Evolutionary conservation across 2,888 invertebrate species (phyloP).

Genomic region (Empis livida): DNA sequence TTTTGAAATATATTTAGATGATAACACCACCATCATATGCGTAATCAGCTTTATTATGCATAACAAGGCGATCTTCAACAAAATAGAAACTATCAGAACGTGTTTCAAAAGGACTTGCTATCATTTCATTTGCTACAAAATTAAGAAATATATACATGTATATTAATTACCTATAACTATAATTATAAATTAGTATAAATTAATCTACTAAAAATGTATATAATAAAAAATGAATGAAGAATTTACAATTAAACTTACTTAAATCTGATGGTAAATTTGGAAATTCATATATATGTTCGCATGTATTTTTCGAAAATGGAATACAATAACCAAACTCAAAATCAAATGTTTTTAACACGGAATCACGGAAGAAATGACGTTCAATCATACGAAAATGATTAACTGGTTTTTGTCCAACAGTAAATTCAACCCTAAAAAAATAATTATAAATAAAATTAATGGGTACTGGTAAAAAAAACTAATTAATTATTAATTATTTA

Average conservation of each 20-base stretch:
- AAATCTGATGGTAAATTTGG: slow-evolving; percentile 75
- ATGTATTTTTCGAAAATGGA: slow-evolving; percentile 92
- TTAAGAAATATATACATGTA: slow-evolving; percentile 6
- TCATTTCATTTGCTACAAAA: slow-evolving; percentile 89
- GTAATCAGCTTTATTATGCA: slow-evolving; percentile 99
- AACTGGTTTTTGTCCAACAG: slow-evolving; percentile 83
- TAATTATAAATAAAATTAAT: too few species aligned
- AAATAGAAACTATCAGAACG: slow-evolving; percentile 98
- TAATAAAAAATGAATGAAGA: not conserved
- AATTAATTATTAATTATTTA: slow-evolving; percentile 1
- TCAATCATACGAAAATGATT: slow-evolving; percentile 98
- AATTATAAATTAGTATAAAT: too few species aligned
- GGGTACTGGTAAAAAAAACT: slow-evolving; percentile 1
- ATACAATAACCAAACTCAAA: slow-evolving; percentile 99
- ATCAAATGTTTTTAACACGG: slow-evolving; percentile 90
- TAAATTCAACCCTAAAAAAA: slow-evolving; percentile 90
- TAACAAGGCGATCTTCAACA: slow-evolving; percentile 89
- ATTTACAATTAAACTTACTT: slow-evolving; percentile 45
- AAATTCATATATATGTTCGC: slow-evolving; percentile 99
- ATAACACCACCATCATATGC: slow-evolving; percentile 75
- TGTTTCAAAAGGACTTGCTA: slow-evolving; percentile 89
- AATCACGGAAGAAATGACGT: slow-evolving; percentile 89
- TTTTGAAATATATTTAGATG: too few species aligned
- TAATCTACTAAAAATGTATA: too few species aligned
- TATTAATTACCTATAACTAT: too few species aligned